Conservation (phyloP, 2,797 vertebrate species). For the Acanthopagrus latus region DNA sequence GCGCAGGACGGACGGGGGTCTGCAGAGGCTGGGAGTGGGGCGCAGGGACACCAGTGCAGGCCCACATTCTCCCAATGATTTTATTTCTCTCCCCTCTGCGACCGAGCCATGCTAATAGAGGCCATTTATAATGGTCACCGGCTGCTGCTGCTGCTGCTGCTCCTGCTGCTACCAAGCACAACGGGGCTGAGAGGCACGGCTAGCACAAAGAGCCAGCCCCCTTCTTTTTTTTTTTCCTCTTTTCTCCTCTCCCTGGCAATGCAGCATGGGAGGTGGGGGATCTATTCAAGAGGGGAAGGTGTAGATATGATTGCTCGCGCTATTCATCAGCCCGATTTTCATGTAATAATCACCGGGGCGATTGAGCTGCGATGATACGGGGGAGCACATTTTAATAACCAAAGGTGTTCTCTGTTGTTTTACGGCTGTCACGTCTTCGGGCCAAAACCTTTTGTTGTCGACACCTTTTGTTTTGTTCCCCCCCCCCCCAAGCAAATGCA, state of each 20-base stretch:
- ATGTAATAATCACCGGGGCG: conserved; percentile 67
- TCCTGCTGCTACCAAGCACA: conserved; percentile 70
- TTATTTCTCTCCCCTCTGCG: conserved; percentile 86
- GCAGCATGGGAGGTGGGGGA: conserved; percentile 71
- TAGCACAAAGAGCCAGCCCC: conserved; percentile 71
- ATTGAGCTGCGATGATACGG: conserved; percentile 64
- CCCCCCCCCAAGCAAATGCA: conserved; percentile 31
- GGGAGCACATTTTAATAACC: conserved; percentile 62
- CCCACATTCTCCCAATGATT: conserved; percentile 84
- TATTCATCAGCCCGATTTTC: conserved; percentile 65
- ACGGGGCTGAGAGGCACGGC: conserved; percentile 67
- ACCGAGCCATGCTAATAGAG: conserved; percentile 89
- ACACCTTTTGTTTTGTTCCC: conserved; percentile 18
- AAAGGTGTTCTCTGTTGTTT: conserved; percentile 67
- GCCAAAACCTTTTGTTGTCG: conserved; percentile 45
- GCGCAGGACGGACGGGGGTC: conserved; percentile 64
- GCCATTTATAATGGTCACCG: conserved; percentile 88
- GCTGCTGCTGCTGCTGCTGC: conserved; percentile 77
- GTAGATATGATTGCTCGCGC: conserved; percentile 62
- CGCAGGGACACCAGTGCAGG: conserved; percentile 69
- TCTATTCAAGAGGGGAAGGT: conserved; percentile 61
- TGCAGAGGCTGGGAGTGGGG: conserved; percentile 69
- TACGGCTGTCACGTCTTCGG: conserved; percentile 48
- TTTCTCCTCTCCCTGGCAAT: conserved; percentile 62
- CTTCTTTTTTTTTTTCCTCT: conserved; percentile 39